Conservation (phyloP, 2,113 vertebrate genomes). For the Archilochus colubris region DNA sequence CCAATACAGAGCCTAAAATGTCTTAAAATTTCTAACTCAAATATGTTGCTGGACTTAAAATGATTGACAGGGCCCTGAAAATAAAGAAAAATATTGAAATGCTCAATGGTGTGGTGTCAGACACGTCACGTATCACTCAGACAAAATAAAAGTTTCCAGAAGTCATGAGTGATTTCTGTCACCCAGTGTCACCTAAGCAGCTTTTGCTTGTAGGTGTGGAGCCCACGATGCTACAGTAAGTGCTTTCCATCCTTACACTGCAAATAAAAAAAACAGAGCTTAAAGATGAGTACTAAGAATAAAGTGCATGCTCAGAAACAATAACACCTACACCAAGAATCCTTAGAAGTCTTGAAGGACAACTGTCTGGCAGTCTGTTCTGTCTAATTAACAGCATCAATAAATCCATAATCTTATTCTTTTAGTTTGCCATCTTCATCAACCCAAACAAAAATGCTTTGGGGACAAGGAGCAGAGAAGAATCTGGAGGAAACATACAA, state of each 20-base stretch:
- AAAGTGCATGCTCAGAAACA: not conserved
- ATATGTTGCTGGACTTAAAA: constrained; percentile 18
- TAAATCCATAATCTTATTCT: not conserved
- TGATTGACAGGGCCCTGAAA: not conserved
- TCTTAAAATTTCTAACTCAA: not conserved
- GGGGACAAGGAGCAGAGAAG: not conserved
- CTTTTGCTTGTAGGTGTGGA: not conserved
- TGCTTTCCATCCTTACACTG: not conserved
- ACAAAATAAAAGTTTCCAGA: not conserved
- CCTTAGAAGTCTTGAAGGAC: not conserved
- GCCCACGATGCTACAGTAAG: not conserved
- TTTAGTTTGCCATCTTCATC: not conserved
- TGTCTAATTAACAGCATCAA: not conserved
- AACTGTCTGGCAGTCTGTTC: not conserved
- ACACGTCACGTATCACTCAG: not conserved
- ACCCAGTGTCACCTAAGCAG: not conserved
- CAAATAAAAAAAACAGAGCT: not conserved
- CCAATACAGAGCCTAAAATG: not conserved
- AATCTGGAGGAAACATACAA: not conserved
- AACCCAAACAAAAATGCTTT: not conserved
- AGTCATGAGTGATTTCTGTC: not conserved
- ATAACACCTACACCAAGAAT: not conserved
- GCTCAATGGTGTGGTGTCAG: not conserved
- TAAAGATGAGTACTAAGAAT: not conserved
- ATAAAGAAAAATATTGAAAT: not conserved